phyloP scores from a whole-genome alignment of 2,888 invertebrate species.

The Nebria salina region DNA sequence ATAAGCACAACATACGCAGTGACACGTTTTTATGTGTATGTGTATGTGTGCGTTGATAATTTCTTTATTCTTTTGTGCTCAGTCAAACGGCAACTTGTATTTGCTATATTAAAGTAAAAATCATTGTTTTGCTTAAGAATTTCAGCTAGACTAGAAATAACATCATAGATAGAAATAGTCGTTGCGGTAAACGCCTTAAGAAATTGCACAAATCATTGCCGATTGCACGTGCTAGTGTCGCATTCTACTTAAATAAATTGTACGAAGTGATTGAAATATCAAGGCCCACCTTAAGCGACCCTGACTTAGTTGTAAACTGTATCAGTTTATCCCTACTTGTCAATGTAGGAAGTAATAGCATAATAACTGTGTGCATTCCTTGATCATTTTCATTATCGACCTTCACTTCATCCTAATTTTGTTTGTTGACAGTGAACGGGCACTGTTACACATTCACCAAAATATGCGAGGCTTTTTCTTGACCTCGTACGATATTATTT shows the following conservation, averaged over 20 bases:
- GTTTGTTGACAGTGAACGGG: constrained; percentile 38
- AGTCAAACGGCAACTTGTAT: too few relatives aligned
- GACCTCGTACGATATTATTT: constrained; percentile 37
- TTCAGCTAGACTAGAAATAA: neutral
- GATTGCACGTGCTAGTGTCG: constrained; percentile 48
- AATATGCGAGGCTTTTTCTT: constrained; percentile 29
- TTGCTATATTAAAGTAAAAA: too few relatives aligned
- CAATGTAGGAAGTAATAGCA: constrained; percentile 28
- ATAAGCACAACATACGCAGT: constrained; percentile 13
- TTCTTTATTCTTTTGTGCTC: too few relatives aligned
- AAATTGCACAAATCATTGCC: constrained; percentile 37
- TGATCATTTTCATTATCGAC: constrained; percentile 26
- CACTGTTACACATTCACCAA: constrained; percentile 42
- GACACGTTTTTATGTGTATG: neutral
- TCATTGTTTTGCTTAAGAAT: neutral
- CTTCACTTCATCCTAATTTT: constrained; percentile 38
- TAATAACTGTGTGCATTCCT: constrained; percentile 32
- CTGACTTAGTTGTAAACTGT: constrained; percentile 52
- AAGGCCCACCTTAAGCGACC: constrained; percentile 52
- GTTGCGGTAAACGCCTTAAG: neutral
- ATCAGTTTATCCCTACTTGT: constrained; percentile 34
- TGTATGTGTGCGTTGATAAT: too few relatives aligned
- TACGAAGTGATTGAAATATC: constrained; percentile 54
- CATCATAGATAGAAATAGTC: neutral
- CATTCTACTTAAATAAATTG: constrained; percentile 51